Percentiles rank a stretch among this genome's conserved stretches.
phyloP scores from a whole-genome alignment of 2,797 vertebrate genomes.

The Lepus townsendii region DNA sequence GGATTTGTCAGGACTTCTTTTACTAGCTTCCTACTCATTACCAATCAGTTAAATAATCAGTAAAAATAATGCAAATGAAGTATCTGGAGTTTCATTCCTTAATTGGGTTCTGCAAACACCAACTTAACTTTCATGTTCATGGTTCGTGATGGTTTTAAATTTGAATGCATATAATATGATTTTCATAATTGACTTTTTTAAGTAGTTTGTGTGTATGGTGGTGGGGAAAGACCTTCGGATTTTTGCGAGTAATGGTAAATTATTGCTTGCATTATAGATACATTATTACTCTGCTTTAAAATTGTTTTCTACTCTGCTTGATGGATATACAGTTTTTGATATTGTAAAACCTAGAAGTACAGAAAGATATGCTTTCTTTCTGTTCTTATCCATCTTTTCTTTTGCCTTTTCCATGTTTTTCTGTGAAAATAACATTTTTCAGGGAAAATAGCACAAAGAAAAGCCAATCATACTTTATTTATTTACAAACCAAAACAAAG shows the following conservation, averaged over 20 bases:
- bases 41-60: not conserved
- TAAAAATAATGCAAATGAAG: not conserved
- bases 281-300: not conserved
- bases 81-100: not conserved
- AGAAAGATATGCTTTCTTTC: not conserved
- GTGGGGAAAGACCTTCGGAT: not conserved
- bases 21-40: not conserved
- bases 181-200: not conserved
- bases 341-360: not conserved
- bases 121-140: not conserved
- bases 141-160: not conserved
- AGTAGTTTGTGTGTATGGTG: not conserved
- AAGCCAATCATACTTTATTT: not conserved
- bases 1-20: not conserved
- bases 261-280: not conserved
- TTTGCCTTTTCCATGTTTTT: not conserved
- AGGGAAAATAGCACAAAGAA: not conserved
- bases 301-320: not conserved
- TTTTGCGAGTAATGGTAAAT: not conserved
- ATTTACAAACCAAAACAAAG: not conserved
- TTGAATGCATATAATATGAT: not conserved
- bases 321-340: not conserved
- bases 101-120: not conserved
- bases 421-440: constrained; percentile 15
- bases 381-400: not conserved